Evolutionary conservation across 2,113 vertebrate species (phyloP), one percentile per base, ranked within the genome.

Genomic region (Agapornis roseicollis): DNA sequence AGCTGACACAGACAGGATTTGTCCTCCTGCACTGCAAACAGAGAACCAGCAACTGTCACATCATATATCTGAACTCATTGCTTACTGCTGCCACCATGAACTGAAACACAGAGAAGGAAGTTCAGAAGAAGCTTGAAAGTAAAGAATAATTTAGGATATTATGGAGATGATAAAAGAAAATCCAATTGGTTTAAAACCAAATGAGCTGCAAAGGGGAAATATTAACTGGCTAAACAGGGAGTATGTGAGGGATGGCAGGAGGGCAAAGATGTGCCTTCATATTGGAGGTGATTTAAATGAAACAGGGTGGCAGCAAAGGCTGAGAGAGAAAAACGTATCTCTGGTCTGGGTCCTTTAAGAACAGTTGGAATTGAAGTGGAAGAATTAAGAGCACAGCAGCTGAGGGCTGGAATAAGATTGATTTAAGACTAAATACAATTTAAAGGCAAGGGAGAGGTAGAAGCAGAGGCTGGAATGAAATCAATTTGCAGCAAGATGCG

Each of bases 371-470:
- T 23, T 71, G 83, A 79, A 88, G 93, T 53, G 46, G 63, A 80
- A 69, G 87, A 94, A 90, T 81, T 78, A 70, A 72, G 39, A 37
- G 93, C 78, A 50, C 47, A 55, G 74, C 47, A 91, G 64, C 76
- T 69, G 65, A 89, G 53, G 61, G 81, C 63, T 74, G 65, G 68
- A 93, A 96, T 60, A 69, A 63, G 80, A 81, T 71, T 90, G 88
- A 94, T 95, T 94, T 89, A 76, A 88, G 86, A 85, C 52, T 61
- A 95, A 92, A 96, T 89, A 95, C 78, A 95, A 95, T 97, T 95
- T 96, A 96, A 94, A 95, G 85, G 91, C 73, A 41, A 95, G 90
- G 68, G 71, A 95, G 84, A 89, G 80, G 89, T 85, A 65, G 94
- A 78, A 85, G 83, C 86, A 85, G 84, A 47, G 53, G 69, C 93